Conservation (phyloP, 2,797 vertebrate genomes). For the Phylloscopus collybita region DNA sequence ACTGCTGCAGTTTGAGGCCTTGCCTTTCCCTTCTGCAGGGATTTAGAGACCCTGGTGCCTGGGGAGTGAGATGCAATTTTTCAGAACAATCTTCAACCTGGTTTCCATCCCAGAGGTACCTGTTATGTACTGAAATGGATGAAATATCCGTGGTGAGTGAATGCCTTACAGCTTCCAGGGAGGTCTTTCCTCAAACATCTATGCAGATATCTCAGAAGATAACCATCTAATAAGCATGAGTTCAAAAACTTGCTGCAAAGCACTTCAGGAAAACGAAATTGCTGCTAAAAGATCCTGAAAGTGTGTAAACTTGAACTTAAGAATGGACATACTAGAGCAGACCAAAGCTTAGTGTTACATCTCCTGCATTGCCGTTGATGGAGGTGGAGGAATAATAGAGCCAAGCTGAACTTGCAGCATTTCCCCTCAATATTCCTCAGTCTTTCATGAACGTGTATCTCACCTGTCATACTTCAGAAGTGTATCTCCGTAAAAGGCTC, state of each 20-base stretch:
- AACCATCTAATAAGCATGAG: background rate
- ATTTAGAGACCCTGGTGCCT: background rate
- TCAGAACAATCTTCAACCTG: background rate
- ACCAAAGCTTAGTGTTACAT: background rate
- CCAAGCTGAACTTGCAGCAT: background rate
- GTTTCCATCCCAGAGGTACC: background rate
- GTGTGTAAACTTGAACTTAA: background rate
- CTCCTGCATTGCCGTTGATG: background rate
- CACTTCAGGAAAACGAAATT: background rate
- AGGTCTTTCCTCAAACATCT: background rate
- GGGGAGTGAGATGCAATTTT: background rate
- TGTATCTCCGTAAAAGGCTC: background rate
- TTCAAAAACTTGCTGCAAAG: background rate
- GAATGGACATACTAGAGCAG: background rate
- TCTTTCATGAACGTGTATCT: background rate
- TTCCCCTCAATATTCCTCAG: rapidly evolving
- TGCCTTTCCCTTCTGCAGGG: background rate
- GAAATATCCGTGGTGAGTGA: background rate
- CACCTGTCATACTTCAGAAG: background rate
- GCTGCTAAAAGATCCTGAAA: background rate
- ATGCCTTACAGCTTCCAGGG: background rate
- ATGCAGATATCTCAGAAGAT: background rate
- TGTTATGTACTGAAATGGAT: background rate
- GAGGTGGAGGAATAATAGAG: background rate
- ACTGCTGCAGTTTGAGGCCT: background rate